Evolutionary conservation across 2,888 invertebrate genomes (phyloP), one percentile per base, ranked within the genome.

Genomic region (Folsomia candida): DNA sequence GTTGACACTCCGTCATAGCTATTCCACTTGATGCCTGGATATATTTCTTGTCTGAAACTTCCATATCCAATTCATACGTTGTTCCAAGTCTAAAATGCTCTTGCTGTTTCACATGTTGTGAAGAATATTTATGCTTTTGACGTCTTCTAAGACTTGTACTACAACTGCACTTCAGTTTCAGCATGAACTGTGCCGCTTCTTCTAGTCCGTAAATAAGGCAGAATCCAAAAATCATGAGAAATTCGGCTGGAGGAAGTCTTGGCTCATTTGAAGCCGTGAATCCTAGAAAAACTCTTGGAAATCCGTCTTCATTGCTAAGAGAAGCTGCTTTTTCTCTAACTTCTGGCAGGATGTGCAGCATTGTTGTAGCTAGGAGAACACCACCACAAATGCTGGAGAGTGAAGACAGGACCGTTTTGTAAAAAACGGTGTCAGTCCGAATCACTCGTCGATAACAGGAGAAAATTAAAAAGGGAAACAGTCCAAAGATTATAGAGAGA

Each of bases 311-410:
- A 1, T 37, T 25, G 1, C 0, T 22, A 11, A 72, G 51, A 58
- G 67, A 60, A 14, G 18, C 20, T 2, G 37, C 28, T 22, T 62
- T 62, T 11, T 70, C 68, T 27, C 89, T 85, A 1, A 89, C 88
- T 85, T 93, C 92, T 9, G 91, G 91, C 1, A 93, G 83, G 86
- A 93, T 90, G 83, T 93, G 93, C 18, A 90, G 85, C 47, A 91
- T 77, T 0, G 91, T 27, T 18, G 29, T 29, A 3, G 62, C 4
- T 29, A 62, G 22, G 1, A 93, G 85, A 22, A 93, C 90, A 1
- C 93, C 92, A 2, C 89, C 92, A 1, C 92, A 92, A 80, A 91
- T 91, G 81, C 91, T 92, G 1, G 92, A 84, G 4, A 91, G 82
- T 22, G 88, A 85, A 0, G 91, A 91, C 0, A 91, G 85, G 2